Evolutionary conservation across 2,797 vertebrate genomes (phyloP), one percentile per base, ranked within the genome.

Genomic region (Rhynchotus rufescens): DNA sequence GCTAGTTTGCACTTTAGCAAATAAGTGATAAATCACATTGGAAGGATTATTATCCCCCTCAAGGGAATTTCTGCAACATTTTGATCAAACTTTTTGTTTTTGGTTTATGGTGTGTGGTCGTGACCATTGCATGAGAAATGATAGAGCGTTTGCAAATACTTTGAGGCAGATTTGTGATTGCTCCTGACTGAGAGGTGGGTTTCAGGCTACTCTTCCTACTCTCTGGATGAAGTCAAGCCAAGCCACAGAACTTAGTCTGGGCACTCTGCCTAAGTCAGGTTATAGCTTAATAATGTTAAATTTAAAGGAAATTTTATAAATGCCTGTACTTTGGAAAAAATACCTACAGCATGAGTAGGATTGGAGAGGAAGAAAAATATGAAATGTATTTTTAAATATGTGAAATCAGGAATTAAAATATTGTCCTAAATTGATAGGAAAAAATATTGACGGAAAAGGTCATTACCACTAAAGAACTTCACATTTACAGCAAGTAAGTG

Each of bases 201-300:
- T 22, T 67, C 86, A 0, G 0, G 42, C 56, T 86, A 91, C 84
- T 22, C 11, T 62, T 86, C 22, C 42, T 72, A 0, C 61, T 82
- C 88, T 81, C 42, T 79, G 45, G 80, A 30, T 88, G 76, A 86
- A 88, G 34, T 88, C 34, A 64, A 73, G 88, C 90, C 92, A 93
- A 93, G 57, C 88, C 86, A 69, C 86, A 82, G 80, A 92, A 45
- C 86, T n/a, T 14, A 66, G 19, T 34, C 61, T 90, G 88, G 94
- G 89, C 92, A 44, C 26, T 85, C 47, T 86, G 88, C 89, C 89
- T 34, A 1, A 80, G 91, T 76, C 73, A 80, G 47, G 21, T 60
- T 96, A 91, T 77, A 88, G 79, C 51, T 88, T 86, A 90, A 72
- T 87, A 66, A 75, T 16, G 26, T 78, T 90, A 89, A 75, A 91